phyloP scores from a whole-genome alignment of 2,113 vertebrate genomes.

The Heloderma charlesbogerti region DNA sequence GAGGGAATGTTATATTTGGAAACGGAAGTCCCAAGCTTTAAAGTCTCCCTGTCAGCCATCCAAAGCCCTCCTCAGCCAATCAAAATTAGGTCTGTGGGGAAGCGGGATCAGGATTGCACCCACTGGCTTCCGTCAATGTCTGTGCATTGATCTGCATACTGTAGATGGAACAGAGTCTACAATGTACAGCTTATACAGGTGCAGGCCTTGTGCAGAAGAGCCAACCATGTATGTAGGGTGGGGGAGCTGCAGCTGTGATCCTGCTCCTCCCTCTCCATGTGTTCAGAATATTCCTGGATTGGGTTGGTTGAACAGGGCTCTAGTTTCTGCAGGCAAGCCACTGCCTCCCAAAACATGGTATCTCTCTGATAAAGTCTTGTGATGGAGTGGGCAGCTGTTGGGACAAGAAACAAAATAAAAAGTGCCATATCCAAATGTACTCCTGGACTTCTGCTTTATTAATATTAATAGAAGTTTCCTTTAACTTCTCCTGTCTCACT shows the following conservation, averaged over 20 bases:
- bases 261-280: neutral
- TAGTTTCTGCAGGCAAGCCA: neutral
- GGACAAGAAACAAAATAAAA: neutral
- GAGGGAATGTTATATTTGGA: neutral
- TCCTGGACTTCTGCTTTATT: constrained; percentile 21
- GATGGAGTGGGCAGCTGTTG: neutral
- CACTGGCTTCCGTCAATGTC: neutral
- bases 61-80: neutral
- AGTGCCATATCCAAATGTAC: rapidly evolving
- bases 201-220: too few species aligned
- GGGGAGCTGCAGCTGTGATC: neutral
- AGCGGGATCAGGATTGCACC: neutral
- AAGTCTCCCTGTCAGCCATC: neutral
- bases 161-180: too few species aligned
- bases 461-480: neutral
- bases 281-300: neutral
- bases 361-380: neutral
- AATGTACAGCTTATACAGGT: too few species aligned
- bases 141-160: neutral
- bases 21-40: neutral
- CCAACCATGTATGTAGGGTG: too few species aligned
- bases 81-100: neutral
- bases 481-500: neutral
- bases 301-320: neutral
- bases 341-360: neutral